Evolutionary conservation across 1,140 invertebrate species (phyloP).

Genomic region (Neodiprion virginianus): DNA sequence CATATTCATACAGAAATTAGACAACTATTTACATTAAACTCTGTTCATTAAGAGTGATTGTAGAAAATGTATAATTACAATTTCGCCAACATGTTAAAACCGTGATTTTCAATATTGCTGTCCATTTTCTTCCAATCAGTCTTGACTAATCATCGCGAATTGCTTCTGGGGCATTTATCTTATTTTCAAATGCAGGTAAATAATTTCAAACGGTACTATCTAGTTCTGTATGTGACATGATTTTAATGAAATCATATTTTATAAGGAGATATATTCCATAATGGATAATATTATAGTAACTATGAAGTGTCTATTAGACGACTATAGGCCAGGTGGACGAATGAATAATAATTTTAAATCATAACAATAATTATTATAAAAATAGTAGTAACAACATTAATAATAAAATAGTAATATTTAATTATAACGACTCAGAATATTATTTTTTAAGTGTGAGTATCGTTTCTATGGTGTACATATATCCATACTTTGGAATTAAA

Average conservation of each 20-base stretch:
- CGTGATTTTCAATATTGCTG: no score
- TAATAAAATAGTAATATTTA: constrained; percentile 27
- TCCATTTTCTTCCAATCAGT: no score
- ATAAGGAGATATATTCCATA: constrained; percentile 38
- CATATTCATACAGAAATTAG: no score
- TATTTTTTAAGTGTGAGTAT: constrained; percentile 25
- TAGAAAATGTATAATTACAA: no score
- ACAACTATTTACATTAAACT: no score
- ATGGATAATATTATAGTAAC: constrained; percentile 31
- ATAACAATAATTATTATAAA: constrained; percentile 7
- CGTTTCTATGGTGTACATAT: constrained; percentile 23
- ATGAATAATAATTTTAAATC: constrained; percentile 31
- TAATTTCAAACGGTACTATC: constrained; percentile 27
- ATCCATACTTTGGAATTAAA: constrained; percentile 18
- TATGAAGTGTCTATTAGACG: constrained; percentile 20
- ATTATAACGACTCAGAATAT: constrained; percentile 25
- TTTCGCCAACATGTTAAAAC: no score
- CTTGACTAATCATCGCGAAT: no score
- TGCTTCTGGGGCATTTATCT: background rate
- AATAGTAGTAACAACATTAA: background rate
- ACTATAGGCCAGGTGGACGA: constrained; percentile 28
- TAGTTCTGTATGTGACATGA: constrained; percentile 36
- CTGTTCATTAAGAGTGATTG: no score
- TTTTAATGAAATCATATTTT: constrained; percentile 39
- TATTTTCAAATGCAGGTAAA: background rate